Evolutionary conservation across 2,888 invertebrate genomes (phyloP).

Genomic region (Sesamia inferens): DNA sequence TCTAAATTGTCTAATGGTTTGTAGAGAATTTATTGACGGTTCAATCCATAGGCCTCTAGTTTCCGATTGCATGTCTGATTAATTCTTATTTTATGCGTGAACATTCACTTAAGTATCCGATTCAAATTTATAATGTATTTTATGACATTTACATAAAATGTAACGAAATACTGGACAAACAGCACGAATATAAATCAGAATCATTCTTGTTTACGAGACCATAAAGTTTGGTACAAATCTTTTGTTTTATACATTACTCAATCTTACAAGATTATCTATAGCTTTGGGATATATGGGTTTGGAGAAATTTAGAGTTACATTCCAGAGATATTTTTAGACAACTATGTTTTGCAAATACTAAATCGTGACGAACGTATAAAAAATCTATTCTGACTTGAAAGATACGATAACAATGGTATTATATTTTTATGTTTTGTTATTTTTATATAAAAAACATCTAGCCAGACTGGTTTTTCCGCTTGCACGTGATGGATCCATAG

Average conservation of each 20-base stretch:
- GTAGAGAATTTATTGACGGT: constrained; percentile 42
- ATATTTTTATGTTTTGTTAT: constrained; percentile 9
- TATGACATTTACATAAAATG: constrained; percentile 40
- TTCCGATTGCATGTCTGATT: constrained; percentile 45
- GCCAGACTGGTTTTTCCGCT: constrained; percentile 8
- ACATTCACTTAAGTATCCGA: constrained; percentile 40
- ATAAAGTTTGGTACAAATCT: constrained; percentile 36
- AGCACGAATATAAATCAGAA: constrained; percentile 34
- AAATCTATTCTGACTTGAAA: constrained; percentile 30
- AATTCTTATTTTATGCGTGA: constrained; percentile 48
- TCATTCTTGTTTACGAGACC: constrained; percentile 46
- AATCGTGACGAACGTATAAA: constrained; percentile 19
- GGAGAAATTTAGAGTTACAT: constrained; percentile 1
- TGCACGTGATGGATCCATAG: not conserved
- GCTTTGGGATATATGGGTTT: constrained; percentile 17
- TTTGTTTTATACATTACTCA: constrained; percentile 43
- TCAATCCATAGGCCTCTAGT: constrained; percentile 19
- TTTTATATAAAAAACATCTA: constrained; percentile 20
- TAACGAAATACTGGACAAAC: constrained; percentile 44
- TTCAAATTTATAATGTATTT: constrained; percentile 45
- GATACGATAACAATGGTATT: constrained; percentile 28
- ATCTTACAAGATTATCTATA: constrained; percentile 10
- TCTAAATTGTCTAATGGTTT: constrained; percentile 28
- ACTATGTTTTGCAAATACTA: constrained; percentile 7
- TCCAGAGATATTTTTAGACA: constrained; percentile 19